Base-by-base conservation (phyloP, 1,140 invertebrate genomes). In the Oncopodura yosiiana region DNA sequence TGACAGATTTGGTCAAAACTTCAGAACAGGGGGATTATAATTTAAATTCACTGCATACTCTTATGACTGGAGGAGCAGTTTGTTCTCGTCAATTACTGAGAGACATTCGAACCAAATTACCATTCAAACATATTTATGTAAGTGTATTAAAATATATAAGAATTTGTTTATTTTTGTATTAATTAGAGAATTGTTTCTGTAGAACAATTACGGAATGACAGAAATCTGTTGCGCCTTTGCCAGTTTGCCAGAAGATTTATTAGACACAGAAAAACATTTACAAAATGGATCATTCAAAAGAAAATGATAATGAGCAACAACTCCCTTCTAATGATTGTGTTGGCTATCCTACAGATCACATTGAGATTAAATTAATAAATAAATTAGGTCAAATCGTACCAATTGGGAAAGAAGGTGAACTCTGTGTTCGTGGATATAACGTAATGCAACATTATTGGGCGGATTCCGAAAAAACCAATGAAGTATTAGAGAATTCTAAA, bases 1-100 rank as follows among this genome's bases (percentile, higher is more conserved):
- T 86, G 68, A 83, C 94, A 46, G 90, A 96, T 69, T 73, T 89
- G 44, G 64, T 91, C 30, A 71, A 73, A 48, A 69, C 67, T 27
- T 68, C 67, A 1, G 57, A 70, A 2, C 66, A 69, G 44, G 29
- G 63, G 18, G 55, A 65, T 12, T 69, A 65, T 55, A 64, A 77
- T 52, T 27, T 75, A 12, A 63, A 62, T 9, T 68, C 68, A 1
- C 53, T 78, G 38, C 66, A 34, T 11, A 34, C 9, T 16, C 49
- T 49, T 8, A 24, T 52, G 29, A 58, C 49, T 18, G 56, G 29
- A 12, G 56, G 56, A 9, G 41, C 56, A 9, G 34, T 37, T 23
- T 58, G 56, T 23, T 44, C 49, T 9, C 42, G 52, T 26, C 34
- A 52, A 41, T 27, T 58, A 14, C 46, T 58, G 21, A 4, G 29